Percentiles rank a stretch among this genome's conserved stretches.
phyloP scores from a whole-genome alignment of 2,888 invertebrate species.

The Alviniconcha strummeri region DNA sequence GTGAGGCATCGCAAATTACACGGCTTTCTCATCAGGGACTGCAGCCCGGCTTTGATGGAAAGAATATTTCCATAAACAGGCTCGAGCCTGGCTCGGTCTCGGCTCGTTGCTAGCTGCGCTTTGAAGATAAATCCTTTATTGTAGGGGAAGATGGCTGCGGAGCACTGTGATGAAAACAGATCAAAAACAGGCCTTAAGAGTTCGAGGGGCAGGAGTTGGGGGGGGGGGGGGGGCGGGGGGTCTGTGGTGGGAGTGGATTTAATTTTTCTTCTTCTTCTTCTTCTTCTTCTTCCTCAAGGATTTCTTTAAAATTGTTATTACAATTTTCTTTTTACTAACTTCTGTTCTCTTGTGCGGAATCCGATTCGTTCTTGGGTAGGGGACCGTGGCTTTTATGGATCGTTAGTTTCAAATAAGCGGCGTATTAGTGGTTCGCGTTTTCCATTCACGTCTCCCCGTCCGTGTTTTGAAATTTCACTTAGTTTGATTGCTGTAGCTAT shows the following conservation, averaged over 20 bases:
- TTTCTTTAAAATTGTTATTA: too few species aligned
- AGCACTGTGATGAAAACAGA: slow-evolving; percentile 20
- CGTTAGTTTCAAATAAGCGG: too few species aligned
- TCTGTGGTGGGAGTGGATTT: neutral
- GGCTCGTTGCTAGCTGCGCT: neutral
- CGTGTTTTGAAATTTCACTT: too few species aligned
- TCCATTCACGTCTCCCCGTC: too few species aligned
- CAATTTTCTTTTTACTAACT: too few species aligned
- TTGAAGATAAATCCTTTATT: slow-evolving; percentile 29
- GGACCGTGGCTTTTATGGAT: too few species aligned
- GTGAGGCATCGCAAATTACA: slow-evolving; percentile 26
- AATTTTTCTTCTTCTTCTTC: neutral
- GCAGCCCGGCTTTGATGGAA: slow-evolving; percentile 20
- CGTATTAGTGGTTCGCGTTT: too few species aligned
- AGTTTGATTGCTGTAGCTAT: too few species aligned
- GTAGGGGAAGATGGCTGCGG: neutral
- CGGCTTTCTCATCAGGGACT: slow-evolving; percentile 22
- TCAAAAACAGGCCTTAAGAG: neutral
- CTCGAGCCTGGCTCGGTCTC: neutral
- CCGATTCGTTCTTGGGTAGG: too few species aligned
- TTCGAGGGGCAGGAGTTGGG: neutral
- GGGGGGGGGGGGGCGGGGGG: neutral
- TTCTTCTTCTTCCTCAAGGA: too few species aligned
- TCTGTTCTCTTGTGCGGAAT: too few species aligned
- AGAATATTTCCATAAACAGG: slow-evolving; percentile 29